These are phyloP conservation scores for Bungarus multicinctus DNA, from an alignment of 2,113 vertebrate species.

Conservation along the genomic window DNA sequence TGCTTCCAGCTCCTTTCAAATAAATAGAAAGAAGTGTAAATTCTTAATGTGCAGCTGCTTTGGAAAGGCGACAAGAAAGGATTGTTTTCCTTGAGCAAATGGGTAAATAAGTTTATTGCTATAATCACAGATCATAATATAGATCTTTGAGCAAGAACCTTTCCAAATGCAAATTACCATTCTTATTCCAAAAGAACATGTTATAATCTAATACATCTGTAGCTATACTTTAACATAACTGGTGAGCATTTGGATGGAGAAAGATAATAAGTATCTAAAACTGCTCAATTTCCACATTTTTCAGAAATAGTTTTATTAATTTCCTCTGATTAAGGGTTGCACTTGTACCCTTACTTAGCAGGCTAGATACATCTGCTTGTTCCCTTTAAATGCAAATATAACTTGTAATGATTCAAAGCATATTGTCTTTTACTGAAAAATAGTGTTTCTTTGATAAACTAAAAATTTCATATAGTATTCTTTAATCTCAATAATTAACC, in stretches of 20 bases:
- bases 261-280: background rate
- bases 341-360: background rate
- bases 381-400: background rate
- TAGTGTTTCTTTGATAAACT: background rate
- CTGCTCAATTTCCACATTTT: background rate
- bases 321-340: background rate
- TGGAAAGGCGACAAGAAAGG: background rate
- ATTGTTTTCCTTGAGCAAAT: background rate
- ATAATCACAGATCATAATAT: background rate
- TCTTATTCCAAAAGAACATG: background rate
- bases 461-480: background rate
- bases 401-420: background rate
- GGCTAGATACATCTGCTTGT: background rate
- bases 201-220: background rate
- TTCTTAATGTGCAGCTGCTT: background rate
- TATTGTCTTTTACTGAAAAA: background rate
- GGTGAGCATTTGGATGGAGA: background rate
- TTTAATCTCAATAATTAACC: conserved; percentile 1
- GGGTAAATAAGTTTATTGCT: background rate
- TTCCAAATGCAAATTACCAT: background rate
- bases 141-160: background rate
- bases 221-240: background rate
- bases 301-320: background rate
- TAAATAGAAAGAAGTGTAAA: background rate
- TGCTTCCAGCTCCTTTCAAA: background rate